A percentile compares a stretch with the other conserved stretches of the same genome.
Conservation (phyloP, 2,888 invertebrate genomes). For the Xestoiulus laeticollis region DNA sequence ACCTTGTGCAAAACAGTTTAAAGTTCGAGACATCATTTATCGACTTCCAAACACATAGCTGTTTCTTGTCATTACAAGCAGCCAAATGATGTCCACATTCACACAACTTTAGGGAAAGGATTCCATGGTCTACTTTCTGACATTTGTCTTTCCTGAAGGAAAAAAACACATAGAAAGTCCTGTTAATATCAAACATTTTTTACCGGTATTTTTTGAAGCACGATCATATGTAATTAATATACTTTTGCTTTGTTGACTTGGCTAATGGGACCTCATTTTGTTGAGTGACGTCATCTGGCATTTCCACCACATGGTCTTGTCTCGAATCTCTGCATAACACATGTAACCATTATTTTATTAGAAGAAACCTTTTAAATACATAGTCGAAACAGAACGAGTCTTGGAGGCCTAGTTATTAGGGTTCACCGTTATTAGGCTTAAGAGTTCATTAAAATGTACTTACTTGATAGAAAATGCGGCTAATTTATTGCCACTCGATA, state of each 20-base stretch:
- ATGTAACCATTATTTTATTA: neutral
- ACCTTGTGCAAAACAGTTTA: slow-evolving; percentile 24
- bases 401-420: neutral
- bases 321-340: neutral
- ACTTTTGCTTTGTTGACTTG: neutral
- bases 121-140: neutral
- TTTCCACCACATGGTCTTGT: neutral
- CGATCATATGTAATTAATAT: neutral
- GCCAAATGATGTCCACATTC: slow-evolving; percentile 55
- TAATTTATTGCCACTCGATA: slow-evolving; percentile 44
- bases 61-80: slow-evolving; percentile 55
- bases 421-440: neutral
- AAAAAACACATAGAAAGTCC: too few relatives aligned
- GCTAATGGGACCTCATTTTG: neutral
- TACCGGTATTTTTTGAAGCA: neutral
- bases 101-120: slow-evolving; percentile 51
- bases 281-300: slow-evolving; percentile 3
- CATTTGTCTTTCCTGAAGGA: neutral
- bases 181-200: too few relatives aligned
- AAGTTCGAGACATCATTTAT: neutral
- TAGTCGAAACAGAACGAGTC: neutral
- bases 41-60: slow-evolving; percentile 55
- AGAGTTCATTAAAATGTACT: neutral
- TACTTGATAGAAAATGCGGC: neutral
- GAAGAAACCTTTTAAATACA: neutral